Base-by-base conservation (phyloP, 2,113 vertebrate species). In the Pollachius pollachius region DNA sequence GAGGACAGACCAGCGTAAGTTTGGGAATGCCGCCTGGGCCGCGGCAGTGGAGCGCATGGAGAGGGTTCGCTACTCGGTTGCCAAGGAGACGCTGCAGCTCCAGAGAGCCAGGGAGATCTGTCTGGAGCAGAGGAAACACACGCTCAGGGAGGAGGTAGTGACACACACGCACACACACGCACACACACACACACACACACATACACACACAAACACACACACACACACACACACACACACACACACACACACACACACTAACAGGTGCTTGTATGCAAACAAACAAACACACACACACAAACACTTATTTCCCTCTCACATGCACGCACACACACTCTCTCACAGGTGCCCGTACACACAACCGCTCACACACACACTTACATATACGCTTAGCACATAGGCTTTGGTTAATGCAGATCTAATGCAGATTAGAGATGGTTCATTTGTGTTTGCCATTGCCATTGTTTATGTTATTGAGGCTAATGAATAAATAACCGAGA, bases 21-120 rank as follows among this genome's bases (percentile, higher is more conserved):
- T 97, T 82, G 97, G 97, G 15, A 98, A 97, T 86, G 94, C 96
- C 12, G 95, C 96, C 0, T 99, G 97, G 97, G 93, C 94, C 1
- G 91, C 91, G 3, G 97, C 96, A 0, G 93, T 97, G 87, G 95
- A 96, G 79, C 95, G 97, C 65, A 97, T 99, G 95, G 97, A 98
- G 86, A 95, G 95, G 61, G 92, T 99, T 69, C 96, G 95, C 69
- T 98, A 96, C 86, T 94, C 93, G 0, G 94, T 97, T 76, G 96
- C 97, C 80, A 98, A 97, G 89, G 97, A 99, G 86, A 99, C 97
- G 13, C 85, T 99, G 64, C 97, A 99, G 85, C 92, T 98, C 83
- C 98, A 98, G 94, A 93, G 96, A 86, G 96, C 96, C 66, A 95
- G 96, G 82, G 97, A 99, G 92, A 97, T 99, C 80, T 94, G 95